Base-by-base conservation (phyloP, 2,113 vertebrate genomes). In the Chionis minor region DNA sequence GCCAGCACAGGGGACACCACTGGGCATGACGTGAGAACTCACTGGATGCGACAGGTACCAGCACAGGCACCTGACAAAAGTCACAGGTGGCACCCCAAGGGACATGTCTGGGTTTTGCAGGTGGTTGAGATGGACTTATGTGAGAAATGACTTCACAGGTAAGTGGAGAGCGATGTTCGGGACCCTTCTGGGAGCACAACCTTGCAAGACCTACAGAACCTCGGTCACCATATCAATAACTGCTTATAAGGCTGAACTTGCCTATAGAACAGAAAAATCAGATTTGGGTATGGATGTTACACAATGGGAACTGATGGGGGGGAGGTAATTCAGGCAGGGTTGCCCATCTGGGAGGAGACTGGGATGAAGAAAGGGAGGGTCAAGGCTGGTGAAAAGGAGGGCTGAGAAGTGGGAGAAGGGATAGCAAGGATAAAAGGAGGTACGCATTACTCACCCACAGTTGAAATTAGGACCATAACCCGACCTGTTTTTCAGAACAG, bases 1-100 rank as follows among this genome's bases (percentile, higher is more conserved):
- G 4, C 8, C 8, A 81, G 58, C 47, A 35, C 3, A 2, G 13
- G 42, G 10, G 10, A 71, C 24, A 1, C n/a, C 49, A 42, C 77
- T 67, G 71, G 72, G 32, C 18, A 33, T 2, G 3, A 22, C 9
- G 14, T 12, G 38, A 82, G 52, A 47, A 82, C 16, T 4, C 2
- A 0, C 42, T 44, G 42, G 35, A 52, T 0, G 0, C 32, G 17
- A n/a, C 42, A 54, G 77, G 28, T 24, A 16, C 23, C 56, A 54
- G 19, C 0, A 0, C 35, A 70, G 45, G 11, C 30, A 66, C 7
- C 20, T 75, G 45, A 21, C 51, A 58, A 8, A 10, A 30, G 30
- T 20, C 58, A 54, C 51, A 86, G 33, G 13, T 33, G 23, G 30
- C 21, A 56, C 10, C 51, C 8, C 16, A 33, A 27, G 10, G 35